A percentile compares a stretch with the other conserved stretches of the same genome.
These are phyloP conservation scores for Morone chrysops DNA, from an alignment of 2,113 vertebrate species.

Conservation along the genomic window DNA sequence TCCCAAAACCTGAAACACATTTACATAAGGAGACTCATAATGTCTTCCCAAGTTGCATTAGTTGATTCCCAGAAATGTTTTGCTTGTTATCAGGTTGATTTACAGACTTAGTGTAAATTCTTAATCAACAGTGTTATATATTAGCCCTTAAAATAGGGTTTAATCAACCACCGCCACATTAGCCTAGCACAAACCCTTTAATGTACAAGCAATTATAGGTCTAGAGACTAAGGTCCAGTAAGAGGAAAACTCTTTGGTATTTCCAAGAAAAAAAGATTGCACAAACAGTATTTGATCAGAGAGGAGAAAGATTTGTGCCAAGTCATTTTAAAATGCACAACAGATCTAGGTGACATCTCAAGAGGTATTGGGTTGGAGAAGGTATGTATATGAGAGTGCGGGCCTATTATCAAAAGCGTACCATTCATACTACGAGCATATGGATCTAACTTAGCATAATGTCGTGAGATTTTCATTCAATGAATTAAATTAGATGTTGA, in stretches of 20 bases:
- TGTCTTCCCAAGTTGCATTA: constrained; percentile 46
- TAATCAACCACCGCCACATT: constrained; percentile 61
- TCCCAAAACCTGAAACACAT: constrained; percentile 29
- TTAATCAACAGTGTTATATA: constrained; percentile 60
- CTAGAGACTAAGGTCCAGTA: constrained; percentile 58
- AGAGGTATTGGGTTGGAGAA: constrained; percentile 75
- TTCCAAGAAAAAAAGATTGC: constrained; percentile 59
- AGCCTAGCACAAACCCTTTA: constrained; percentile 47
- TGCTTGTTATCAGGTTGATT: constrained; percentile 44
- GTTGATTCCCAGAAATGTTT: constrained; percentile 32
- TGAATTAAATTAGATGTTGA: constrained; percentile 77
- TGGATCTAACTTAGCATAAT: constrained; percentile 75
- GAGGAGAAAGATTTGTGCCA: constrained; percentile 68
- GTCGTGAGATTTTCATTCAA: constrained; percentile 73
- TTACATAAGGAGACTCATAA: constrained; percentile 27
- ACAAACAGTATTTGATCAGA: constrained; percentile 68
- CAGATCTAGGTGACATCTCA: constrained; percentile 67
- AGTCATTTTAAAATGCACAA: constrained; percentile 73
- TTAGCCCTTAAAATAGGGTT: constrained; percentile 71
- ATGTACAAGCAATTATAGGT: constrained; percentile 58
- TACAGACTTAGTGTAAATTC: constrained; percentile 50
- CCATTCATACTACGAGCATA: constrained; percentile 69
- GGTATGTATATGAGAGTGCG: constrained; percentile 42
- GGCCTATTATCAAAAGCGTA: constrained; percentile 75
- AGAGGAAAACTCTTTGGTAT: constrained; percentile 60